Evolutionary conservation across 2,113 vertebrate species (phyloP).

Genomic region (Pipra filicauda): DNA sequence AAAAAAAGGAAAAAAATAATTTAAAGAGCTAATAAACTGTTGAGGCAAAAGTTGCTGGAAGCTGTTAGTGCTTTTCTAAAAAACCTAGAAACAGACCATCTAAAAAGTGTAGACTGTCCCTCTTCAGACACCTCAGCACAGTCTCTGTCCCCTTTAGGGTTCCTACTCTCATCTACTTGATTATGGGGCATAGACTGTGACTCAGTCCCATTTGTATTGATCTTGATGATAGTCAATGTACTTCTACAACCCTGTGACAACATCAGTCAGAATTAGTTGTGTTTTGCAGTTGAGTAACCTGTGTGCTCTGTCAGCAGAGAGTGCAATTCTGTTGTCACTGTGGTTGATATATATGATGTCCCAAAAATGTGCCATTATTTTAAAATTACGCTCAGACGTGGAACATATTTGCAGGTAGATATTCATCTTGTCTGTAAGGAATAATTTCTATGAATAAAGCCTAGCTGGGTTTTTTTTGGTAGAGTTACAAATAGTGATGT

Average conservation of each 20-base stretch:
- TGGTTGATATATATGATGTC: rapidly evolving
- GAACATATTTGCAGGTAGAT: background rate
- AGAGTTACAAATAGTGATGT: background rate
- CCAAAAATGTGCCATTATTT: background rate
- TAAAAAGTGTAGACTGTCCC: background rate
- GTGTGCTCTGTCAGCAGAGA: background rate
- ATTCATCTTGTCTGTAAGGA: background rate
- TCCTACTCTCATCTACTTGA: background rate
- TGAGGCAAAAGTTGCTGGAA: background rate
- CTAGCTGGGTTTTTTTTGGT: background rate
- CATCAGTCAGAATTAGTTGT: background rate
- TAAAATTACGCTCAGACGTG: background rate
- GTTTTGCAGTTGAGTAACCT: background rate
- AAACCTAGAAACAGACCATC: background rate
- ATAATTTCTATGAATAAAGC: background rate
- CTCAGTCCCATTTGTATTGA: background rate
- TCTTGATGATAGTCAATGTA: background rate
- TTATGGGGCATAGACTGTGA: background rate
- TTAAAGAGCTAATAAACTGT: background rate
- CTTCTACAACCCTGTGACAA: background rate
- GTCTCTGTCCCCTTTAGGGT: background rate
- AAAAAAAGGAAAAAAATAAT: background rate
- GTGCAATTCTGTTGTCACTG: background rate
- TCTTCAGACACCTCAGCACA: background rate
- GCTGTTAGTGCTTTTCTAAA: background rate